Evolutionary conservation across 2,888 invertebrate genomes (phyloP).

Genomic region (Cryptophagus acutangulus): DNA sequence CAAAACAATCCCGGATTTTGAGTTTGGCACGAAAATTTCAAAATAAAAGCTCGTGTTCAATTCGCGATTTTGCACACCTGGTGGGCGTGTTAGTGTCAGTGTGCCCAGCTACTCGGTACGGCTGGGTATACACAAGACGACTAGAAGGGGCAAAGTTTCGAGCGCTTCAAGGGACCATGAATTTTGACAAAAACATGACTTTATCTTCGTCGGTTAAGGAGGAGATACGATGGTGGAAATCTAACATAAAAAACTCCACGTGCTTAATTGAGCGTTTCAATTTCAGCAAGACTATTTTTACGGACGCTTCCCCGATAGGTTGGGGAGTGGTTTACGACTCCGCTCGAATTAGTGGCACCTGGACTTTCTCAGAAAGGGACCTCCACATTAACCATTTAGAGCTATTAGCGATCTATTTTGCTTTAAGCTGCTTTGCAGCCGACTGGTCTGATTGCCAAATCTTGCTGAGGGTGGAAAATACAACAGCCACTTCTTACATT

Average conservation of each 20-base stretch:
- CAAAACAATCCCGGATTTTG: slow-evolving; percentile 9
- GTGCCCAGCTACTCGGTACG: slow-evolving; percentile 15
- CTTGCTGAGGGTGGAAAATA: slow-evolving; percentile 16
- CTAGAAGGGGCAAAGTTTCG: background rate
- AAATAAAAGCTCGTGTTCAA: too few species aligned
- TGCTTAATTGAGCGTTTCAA: background rate
- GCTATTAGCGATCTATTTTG: too few species aligned
- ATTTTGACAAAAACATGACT: slow-evolving; percentile 5
- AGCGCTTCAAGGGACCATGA: background rate
- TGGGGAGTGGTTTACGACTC: too few species aligned
- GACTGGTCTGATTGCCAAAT: slow-evolving; percentile 14
- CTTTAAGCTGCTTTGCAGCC: too few species aligned
- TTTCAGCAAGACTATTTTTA: too few species aligned
- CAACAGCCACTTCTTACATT: slow-evolving; percentile 16
- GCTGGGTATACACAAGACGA: background rate
- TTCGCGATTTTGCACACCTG: slow-evolving; percentile 14
- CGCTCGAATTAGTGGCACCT: too few species aligned
- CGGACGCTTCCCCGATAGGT: too few species aligned
- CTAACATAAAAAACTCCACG: background rate
- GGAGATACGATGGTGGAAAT: slow-evolving; percentile 10
- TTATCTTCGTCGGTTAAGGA: background rate
- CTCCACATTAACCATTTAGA: slow-evolving; percentile 18
- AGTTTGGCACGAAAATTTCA: too few species aligned
- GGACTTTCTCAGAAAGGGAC: slow-evolving; percentile 16
- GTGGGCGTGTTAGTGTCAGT: slow-evolving; percentile 15